Conservation (phyloP, 2,888 invertebrate genomes). For the Heliconius sara region DNA sequence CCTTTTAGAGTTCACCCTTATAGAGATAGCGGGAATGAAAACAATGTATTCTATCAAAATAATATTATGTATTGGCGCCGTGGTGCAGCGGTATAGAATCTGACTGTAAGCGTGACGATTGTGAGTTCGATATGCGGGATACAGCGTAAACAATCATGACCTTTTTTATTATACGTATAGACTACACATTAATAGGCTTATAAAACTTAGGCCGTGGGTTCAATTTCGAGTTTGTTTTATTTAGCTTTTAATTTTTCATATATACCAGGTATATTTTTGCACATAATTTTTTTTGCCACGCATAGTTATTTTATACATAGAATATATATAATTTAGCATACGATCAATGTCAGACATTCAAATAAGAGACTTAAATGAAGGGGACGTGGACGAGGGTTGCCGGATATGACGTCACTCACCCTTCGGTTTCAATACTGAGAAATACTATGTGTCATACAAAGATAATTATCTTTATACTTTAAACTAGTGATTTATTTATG, state of each 20-base stretch:
- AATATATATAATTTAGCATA: not conserved
- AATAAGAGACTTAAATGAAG: not conserved
- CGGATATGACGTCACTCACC: slow-evolving; percentile 45
- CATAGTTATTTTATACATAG: not conserved
- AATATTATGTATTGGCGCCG: too few species aligned
- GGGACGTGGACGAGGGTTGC: slow-evolving; percentile 13
- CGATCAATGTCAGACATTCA: slow-evolving; percentile 2
- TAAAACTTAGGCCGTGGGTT: too few species aligned
- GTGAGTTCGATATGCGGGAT: too few species aligned
- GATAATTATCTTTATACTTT: slow-evolving; percentile 8
- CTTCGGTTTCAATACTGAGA: slow-evolving; percentile 46
- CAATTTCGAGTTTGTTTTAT: too few species aligned
- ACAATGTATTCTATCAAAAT: not conserved
- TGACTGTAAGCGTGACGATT: too few species aligned
- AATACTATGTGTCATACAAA: slow-evolving; percentile 32
- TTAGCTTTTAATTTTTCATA: too few species aligned
- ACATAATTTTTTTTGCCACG: too few species aligned
- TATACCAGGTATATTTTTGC: too few species aligned
- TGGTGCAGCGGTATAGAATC: too few species aligned
- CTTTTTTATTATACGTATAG: too few species aligned
- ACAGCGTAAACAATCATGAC: too few species aligned
- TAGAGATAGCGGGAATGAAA: not conserved
- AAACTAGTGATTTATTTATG: not conserved
- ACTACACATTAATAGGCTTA: too few species aligned
- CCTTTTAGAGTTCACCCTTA: slow-evolving; percentile 5